Percentiles rank a stretch among this genome's conserved stretches.
Evolutionary conservation across 1,140 invertebrate species (phyloP).

Genomic region (Lepidurus couesii): DNA sequence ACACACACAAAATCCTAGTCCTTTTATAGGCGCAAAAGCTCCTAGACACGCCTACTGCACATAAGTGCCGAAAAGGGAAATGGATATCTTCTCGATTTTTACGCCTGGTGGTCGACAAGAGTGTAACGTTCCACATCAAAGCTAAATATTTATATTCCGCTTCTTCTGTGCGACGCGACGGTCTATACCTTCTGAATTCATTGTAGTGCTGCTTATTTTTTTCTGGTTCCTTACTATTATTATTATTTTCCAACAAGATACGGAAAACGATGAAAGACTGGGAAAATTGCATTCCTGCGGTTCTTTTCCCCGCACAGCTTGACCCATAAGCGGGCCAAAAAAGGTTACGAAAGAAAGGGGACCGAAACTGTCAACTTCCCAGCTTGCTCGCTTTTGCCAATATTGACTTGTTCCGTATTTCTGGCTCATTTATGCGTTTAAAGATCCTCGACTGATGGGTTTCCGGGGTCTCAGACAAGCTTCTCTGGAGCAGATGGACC

Average conservation of each 20-base stretch:
- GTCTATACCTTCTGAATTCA: neutral
- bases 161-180: neutral
- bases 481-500: too few species aligned
- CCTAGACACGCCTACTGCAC: neutral
- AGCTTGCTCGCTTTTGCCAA: neutral
- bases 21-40: neutral
- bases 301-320: neutral
- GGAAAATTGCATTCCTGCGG: too few species aligned
- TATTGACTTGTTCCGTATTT: too few species aligned
- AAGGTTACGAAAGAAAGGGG: neutral
- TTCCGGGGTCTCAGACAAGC: too few species aligned
- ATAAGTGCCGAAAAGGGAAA: neutral
- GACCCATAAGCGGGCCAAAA: neutral
- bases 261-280: too few species aligned
- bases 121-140: constrained; percentile 2
- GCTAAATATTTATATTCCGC: neutral
- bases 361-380: neutral
- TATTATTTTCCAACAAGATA: too few species aligned
- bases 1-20: neutral
- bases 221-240: neutral
- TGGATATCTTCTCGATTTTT: neutral
- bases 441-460: too few species aligned
- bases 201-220: neutral
- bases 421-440: too few species aligned
- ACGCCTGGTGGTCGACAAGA: neutral